Evolutionary conservation across 2,797 vertebrate genomes (phyloP).

Genomic region (Agapornis canus): DNA sequence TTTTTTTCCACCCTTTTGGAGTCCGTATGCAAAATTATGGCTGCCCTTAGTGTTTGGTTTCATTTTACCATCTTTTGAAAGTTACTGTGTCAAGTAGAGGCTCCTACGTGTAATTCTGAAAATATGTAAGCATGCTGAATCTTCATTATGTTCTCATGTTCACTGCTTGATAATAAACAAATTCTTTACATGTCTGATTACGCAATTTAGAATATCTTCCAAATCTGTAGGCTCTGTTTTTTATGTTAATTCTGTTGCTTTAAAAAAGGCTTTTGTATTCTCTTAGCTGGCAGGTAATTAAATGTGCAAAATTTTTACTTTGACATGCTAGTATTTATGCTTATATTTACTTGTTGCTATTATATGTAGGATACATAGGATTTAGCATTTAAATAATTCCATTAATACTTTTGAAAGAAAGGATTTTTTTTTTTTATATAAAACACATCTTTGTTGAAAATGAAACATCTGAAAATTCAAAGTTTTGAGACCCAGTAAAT

Average conservation of each 20-base stretch:
- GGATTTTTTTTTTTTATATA: neutral
- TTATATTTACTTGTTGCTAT: neutral
- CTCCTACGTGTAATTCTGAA: neutral
- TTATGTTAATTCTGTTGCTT: neutral
- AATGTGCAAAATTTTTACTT: neutral
- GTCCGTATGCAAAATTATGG: slow-evolving; percentile 55
- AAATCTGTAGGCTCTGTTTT: neutral
- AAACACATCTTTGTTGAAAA: neutral
- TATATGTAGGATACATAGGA: neutral
- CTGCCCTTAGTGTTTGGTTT: slow-evolving; percentile 59
- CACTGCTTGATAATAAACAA: neutral
- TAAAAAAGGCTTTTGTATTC: slow-evolving; percentile 23
- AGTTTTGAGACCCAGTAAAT: neutral
- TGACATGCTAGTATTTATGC: neutral
- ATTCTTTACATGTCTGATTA: neutral
- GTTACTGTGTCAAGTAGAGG: neutral
- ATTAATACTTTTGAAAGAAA: neutral
- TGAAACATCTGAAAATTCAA: neutral
- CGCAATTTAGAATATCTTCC: neutral
- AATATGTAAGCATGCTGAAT: slow-evolving; percentile 59
- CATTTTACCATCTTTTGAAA: slow-evolving; percentile 42
- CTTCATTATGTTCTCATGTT: slow-evolving; percentile 59
- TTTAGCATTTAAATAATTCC: neutral
- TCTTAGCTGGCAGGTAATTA: neutral
- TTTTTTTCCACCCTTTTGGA: neutral